Percentiles rank a stretch among this genome's conserved stretches.
Conservation (phyloP, 2,888 invertebrate genomes). For the Ophion obscuratus region DNA sequence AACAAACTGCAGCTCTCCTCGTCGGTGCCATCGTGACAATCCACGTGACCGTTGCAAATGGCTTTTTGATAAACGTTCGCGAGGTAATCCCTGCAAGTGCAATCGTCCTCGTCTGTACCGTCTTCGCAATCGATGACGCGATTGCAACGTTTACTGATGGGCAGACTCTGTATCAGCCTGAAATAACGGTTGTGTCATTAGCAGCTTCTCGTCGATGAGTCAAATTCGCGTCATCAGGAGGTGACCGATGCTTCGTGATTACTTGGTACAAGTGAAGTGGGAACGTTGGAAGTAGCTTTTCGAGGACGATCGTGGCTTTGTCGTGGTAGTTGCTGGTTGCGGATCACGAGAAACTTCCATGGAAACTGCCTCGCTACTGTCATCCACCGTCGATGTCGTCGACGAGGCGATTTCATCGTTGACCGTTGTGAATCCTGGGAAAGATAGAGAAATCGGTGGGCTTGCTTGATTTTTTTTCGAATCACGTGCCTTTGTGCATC, state of each 20-base stretch:
- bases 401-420: conserved; percentile 22
- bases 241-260: conserved; percentile 65
- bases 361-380: conserved; percentile 32
- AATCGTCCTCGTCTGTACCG: conserved; percentile 91
- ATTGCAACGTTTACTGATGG: conserved; percentile 88
- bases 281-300: conserved; percentile 7
- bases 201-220: neutral
- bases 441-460: conserved; percentile 1
- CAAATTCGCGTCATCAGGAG: neutral
- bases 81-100: conserved; percentile 90
- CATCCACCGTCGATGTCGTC: conserved; percentile 24
- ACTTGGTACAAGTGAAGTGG: conserved; percentile 85
- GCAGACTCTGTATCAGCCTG: conserved; percentile 89
- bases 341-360: conserved; percentile 80
- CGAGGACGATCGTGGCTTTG: conserved; percentile 4
- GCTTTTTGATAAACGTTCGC: conserved; percentile 85
- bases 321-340: conserved; percentile 76
- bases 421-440: conserved; percentile 32
- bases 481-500: too few relatives aligned
- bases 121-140: conserved; percentile 91
- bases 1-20: conserved; percentile 90
- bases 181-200: conserved; percentile 59
- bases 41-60: conserved; percentile 90
- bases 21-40: conserved; percentile 91
- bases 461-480: neutral